Evolutionary conservation across 2,797 vertebrate genomes (phyloP).

Genomic region (Peromyscus eremicus): DNA sequence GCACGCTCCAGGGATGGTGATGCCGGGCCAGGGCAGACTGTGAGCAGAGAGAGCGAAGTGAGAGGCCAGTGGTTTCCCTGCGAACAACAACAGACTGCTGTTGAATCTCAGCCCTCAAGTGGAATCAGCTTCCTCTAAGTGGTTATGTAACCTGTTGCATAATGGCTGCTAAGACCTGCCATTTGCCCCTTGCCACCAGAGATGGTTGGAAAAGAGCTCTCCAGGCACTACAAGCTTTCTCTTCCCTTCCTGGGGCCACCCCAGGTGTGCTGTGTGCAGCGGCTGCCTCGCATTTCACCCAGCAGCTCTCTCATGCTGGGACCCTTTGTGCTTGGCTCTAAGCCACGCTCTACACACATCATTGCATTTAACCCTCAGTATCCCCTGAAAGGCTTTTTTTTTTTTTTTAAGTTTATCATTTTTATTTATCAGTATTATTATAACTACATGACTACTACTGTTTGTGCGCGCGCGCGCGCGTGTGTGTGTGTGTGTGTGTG

Average conservation of each 20-base stretch:
- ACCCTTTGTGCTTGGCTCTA: background rate
- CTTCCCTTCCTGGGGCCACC: background rate
- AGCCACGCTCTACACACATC: background rate
- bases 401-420: background rate
- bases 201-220: background rate
- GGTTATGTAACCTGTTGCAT: slow-evolving; percentile 8
- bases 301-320: background rate
- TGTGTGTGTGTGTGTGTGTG: background rate
- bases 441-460: background rate
- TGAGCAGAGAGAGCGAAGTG: background rate
- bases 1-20: too few relatives aligned
- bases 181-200: background rate
- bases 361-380: background rate
- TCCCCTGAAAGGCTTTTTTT: background rate
- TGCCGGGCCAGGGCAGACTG: fast-evolving
- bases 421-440: background rate
- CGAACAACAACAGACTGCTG: background rate
- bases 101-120: background rate
- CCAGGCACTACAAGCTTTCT: background rate
- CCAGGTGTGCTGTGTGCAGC: background rate
- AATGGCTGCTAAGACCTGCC: background rate
- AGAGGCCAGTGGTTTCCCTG: background rate
- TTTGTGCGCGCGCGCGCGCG: background rate
- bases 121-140: background rate
- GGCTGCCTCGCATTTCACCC: background rate